Evolutionary conservation across 2,797 vertebrate genomes (phyloP).

Genomic region (Lepus oiostolus): DNA sequence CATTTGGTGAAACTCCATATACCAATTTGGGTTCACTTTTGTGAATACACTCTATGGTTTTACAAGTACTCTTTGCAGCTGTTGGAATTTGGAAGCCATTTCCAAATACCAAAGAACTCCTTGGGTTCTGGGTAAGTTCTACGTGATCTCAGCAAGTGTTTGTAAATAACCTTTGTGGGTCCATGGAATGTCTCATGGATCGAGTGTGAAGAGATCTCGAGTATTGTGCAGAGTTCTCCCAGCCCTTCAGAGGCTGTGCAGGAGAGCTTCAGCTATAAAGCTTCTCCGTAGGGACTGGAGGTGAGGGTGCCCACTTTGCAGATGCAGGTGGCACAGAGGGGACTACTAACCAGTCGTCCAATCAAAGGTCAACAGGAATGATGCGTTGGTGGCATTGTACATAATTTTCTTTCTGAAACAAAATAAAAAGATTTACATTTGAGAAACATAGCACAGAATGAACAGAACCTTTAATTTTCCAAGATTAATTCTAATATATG

Average conservation of each 20-base stretch:
- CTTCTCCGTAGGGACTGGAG: conserved; percentile 43
- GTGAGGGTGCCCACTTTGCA: neutral
- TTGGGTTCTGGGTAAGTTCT: neutral
- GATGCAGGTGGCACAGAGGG: conserved; percentile 45
- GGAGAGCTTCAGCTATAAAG: too few species aligned
- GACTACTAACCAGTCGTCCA: conserved; percentile 41
- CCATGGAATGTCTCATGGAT: conserved; percentile 55
- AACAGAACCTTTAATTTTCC: neutral
- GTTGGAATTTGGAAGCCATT: conserved; percentile 39
- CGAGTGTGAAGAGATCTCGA: conserved; percentile 63
- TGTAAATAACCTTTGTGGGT: conserved; percentile 66
- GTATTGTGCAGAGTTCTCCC: conserved; percentile 48
- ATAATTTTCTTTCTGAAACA: neutral
- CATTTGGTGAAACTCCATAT: neutral
- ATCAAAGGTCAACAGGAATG: conserved; percentile 19
- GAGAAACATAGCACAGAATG: neutral
- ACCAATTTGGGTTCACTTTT: neutral
- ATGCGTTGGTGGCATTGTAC: neutral
- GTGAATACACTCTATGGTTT: neutral
- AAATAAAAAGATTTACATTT: neutral
- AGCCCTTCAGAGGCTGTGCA: neutral
- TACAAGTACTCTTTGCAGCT: neutral
- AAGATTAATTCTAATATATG: neutral
- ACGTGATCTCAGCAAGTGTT: conserved; percentile 51
- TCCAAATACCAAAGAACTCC: neutral